A percentile compares a stretch with the other conserved stretches of the same genome.
Evolutionary conservation across 2,888 invertebrate species (phyloP).

Genomic region (Sylvicola cinctus): DNA sequence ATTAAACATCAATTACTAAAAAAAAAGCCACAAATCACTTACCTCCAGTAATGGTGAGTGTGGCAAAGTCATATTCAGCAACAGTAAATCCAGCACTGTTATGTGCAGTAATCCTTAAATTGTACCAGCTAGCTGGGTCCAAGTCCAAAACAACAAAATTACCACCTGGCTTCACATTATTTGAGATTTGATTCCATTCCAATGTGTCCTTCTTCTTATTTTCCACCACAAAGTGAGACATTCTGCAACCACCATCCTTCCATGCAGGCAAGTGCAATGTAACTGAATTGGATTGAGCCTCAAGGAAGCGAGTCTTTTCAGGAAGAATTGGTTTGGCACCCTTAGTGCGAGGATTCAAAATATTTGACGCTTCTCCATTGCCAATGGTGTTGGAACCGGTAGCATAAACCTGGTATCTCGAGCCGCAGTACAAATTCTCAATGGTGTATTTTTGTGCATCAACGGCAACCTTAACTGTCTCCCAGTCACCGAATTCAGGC

Average conservation of each 20-base stretch:
- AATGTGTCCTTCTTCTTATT: slow-evolving; percentile 63
- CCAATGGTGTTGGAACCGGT: slow-evolving; percentile 88
- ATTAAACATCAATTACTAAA: no score
- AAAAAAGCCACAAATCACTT: slow-evolving; percentile 22
- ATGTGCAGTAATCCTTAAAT: slow-evolving; percentile 75
- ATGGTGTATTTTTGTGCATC: slow-evolving; percentile 65
- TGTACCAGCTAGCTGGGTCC: slow-evolving; percentile 87
- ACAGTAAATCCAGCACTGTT: slow-evolving; percentile 93
- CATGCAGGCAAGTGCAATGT: slow-evolving; percentile 81
- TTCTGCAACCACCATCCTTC: slow-evolving; percentile 88
- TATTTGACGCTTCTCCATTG: slow-evolving; percentile 76
- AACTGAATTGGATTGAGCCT: slow-evolving; percentile 82
- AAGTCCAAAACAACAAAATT: slow-evolving; percentile 81
- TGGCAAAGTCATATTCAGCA: slow-evolving; percentile 89
- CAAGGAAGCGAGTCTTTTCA: slow-evolving; percentile 74
- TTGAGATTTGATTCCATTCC: slow-evolving; percentile 88
- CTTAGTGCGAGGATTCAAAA: slow-evolving; percentile 72
- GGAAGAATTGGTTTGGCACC: slow-evolving; percentile 88
- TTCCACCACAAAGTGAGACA: slow-evolving; percentile 88
- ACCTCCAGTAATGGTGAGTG: slow-evolving; percentile 87
- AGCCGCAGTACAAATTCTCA: slow-evolving; percentile 78
- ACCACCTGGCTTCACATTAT: slow-evolving; percentile 77
- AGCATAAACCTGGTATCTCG: slow-evolving; percentile 81
- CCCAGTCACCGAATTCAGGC: slow-evolving; percentile 89
- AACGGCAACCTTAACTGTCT: slow-evolving; percentile 60